Base-by-base conservation (phyloP, 2,113 vertebrate species). In the Lagopus muta region DNA sequence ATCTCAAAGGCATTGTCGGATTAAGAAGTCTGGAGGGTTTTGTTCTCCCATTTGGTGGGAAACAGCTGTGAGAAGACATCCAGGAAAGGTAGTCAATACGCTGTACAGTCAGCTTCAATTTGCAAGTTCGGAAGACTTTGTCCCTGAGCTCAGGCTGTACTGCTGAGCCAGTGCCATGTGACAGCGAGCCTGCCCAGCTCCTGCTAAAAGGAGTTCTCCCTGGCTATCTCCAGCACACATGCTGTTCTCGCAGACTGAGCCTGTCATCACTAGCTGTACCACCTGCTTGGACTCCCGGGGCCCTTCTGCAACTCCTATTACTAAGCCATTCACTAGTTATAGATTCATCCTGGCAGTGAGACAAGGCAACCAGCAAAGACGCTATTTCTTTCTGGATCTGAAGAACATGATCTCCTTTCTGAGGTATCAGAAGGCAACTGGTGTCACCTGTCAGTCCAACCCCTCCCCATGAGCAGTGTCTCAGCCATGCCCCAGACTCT, bases 191-290 rank as follows among this genome's bases (percentile, higher is more conserved):
- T 95, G 69, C 80, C 76, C 65, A 43, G 86, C 86, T 89, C 60
- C 67, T 93, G 90, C 93, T 94, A 96, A 96, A 94, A 96, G 38
- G 85, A 71, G 92, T 43, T 90, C 61, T 94, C 69, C 55, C 76
- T 83, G 90, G 88, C 93, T 94, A 43, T 80, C 93, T 88, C 27
- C 79, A 88, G 93, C 92, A 95, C 92, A 96, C 90, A 94, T 52
- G 47, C 60, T 93, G 95, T 92, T 93, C 96, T 73, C 54, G 66
- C 67, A 95, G 82, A 22, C 82, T 11, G 19, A 42, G 82, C 60
- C 82, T 95, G 92, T 93, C 93, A 93, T 85, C 88, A 89, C 75
- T 88, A 89, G 93, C 94, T 94, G 67, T 11, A 71, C 82, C 93
- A 94, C 92, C 94, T 96, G 94, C 94, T 18, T 50, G 67, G 76